Evolutionary conservation across 2,113 vertebrate genomes (phyloP).

Genomic region (Gavia stellata): DNA sequence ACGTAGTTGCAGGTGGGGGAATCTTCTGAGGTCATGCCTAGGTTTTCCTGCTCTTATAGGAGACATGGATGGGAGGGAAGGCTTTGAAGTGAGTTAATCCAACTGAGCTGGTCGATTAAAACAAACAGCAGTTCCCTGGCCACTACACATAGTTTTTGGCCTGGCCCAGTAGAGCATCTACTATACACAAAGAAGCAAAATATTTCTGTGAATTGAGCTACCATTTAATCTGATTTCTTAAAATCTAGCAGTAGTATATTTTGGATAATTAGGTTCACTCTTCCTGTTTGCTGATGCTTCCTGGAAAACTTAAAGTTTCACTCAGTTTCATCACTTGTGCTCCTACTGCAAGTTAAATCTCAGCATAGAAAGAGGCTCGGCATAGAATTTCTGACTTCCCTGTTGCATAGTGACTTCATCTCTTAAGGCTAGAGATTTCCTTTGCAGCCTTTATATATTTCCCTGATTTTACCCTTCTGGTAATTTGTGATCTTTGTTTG

Average conservation of each 20-base stretch:
- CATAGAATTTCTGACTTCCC: neutral
- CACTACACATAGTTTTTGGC: neutral
- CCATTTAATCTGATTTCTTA: constrained; percentile 18
- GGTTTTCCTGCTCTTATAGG: neutral
- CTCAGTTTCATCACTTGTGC: neutral
- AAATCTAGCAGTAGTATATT: neutral
- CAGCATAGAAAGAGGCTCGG: neutral
- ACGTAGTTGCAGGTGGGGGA: neutral
- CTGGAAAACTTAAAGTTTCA: neutral
- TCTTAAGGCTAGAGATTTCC: neutral
- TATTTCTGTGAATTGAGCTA: constrained; percentile 34
- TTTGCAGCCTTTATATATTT: neutral
- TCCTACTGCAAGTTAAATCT: neutral
- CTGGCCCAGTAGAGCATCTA: neutral
- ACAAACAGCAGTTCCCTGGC: neutral
- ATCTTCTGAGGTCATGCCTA: neutral
- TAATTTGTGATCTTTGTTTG: neutral
- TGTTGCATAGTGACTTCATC: neutral
- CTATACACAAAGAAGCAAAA: neutral
- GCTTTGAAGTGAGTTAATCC: neutral
- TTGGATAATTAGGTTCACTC: neutral
- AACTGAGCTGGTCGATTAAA: neutral
- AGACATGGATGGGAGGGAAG: neutral
- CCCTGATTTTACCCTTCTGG: neutral
- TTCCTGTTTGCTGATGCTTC: constrained; percentile 44